These are phyloP conservation scores for Garrulus glandarius DNA, from an alignment of 2,797 vertebrate species.

Conservation along the genomic window DNA sequence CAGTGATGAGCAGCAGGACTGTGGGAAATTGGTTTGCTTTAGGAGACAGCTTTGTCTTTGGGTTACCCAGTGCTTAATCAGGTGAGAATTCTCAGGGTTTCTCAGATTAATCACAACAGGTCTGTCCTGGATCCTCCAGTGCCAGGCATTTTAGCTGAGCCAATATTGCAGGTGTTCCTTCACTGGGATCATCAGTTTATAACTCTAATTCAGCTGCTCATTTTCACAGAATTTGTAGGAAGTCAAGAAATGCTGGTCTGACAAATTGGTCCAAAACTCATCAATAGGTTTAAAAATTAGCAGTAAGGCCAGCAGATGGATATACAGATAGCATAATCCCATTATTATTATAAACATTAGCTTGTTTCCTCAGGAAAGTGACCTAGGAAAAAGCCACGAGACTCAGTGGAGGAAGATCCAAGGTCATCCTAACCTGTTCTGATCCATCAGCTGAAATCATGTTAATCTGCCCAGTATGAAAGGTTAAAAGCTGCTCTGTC, in stretches of 20 bases:
- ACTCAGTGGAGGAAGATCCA: neutral
- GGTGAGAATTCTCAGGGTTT: neutral
- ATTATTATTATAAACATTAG: neutral
- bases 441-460: slow-evolving; percentile 61
- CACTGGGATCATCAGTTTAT: neutral
- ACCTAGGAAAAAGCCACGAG: neutral
- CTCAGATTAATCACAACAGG: neutral
- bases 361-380: neutral
- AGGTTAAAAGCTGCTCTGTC: slow-evolving; percentile 71
- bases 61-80: neutral
- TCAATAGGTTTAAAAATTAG: neutral
- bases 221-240: neutral
- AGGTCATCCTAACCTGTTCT: slow-evolving; percentile 53
- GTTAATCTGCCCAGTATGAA: slow-evolving; percentile 50
- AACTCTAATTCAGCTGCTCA: neutral
- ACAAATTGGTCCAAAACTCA: neutral
- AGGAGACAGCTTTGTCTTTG: neutral
- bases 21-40: neutral
- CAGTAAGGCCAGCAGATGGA: neutral
- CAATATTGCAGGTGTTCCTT: neutral
- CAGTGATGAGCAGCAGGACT: neutral
- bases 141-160: neutral
- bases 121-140: neutral
- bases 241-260: neutral
- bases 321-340: neutral